These are phyloP conservation scores for Sepioteuthis lessoniana DNA, from an alignment of 2,888 invertebrate genomes.

Conservation along the genomic window DNA sequence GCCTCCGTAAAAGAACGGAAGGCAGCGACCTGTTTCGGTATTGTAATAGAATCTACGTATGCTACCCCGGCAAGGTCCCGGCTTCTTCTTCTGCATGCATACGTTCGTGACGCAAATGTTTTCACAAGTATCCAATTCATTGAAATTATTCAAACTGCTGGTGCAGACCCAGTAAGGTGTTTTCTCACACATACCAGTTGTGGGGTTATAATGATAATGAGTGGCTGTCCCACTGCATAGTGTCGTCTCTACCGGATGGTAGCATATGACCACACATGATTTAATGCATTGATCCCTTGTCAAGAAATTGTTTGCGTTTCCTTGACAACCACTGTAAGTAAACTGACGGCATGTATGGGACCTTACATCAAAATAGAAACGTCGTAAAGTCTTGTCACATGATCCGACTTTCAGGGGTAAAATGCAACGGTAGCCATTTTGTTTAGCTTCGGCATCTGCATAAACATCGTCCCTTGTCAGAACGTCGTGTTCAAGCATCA, in stretches of 20 bases:
- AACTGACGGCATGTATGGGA: constrained; percentile 81
- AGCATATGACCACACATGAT: neutral
- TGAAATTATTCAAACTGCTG: neutral
- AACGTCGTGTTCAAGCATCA: neutral
- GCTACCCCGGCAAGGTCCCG: constrained; percentile 78
- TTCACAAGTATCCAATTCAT: neutral
- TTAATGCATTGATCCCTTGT: constrained; percentile 85
- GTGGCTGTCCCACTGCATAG: neutral
- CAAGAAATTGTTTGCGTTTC: constrained; percentile 79
- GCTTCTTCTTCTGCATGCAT: constrained; percentile 83
- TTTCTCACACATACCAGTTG: neutral
- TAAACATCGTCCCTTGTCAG: neutral
- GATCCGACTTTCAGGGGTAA: neutral
- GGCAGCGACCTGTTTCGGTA: constrained; percentile 80
- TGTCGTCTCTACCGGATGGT: neutral
- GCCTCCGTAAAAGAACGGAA: constrained; percentile 90
- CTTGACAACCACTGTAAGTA: constrained; percentile 79
- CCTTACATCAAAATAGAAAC: neutral
- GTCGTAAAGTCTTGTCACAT: neutral
- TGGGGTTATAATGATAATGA: neutral
- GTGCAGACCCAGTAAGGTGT: neutral
- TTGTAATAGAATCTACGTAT: constrained; percentile 66
- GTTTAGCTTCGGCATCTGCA: neutral
- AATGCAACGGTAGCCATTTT: neutral
- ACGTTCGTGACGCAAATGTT: constrained; percentile 52